phyloP scores from a whole-genome alignment of 2,797 vertebrate genomes.

The Crenichthys baileyi region DNA sequence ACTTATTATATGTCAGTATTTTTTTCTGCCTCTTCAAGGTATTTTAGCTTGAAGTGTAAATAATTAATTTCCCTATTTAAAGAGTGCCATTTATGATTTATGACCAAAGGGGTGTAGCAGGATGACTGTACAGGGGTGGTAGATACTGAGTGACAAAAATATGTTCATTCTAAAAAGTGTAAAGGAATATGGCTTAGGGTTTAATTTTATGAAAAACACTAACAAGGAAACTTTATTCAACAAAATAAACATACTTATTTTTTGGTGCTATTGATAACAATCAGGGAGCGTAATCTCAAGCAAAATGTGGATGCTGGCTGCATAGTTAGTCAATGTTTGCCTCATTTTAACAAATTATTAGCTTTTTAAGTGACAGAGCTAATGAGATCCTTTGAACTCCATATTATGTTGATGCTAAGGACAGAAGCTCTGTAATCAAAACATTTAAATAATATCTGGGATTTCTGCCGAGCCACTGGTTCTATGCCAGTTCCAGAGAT shows the following conservation, averaged over 20 bases:
- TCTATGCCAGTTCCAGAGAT: conserved; percentile 35
- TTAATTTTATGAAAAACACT: not conserved
- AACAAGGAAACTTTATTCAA: not conserved
- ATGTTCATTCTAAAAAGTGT: conserved; percentile 28
- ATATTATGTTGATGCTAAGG: not conserved
- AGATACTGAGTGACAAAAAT: conserved; percentile 61
- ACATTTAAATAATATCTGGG: conserved; percentile 14
- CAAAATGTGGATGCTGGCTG: not conserved
- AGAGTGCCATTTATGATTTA: conserved; percentile 81
- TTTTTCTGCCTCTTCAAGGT: conserved; percentile 73
- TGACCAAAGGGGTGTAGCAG: conserved; percentile 59
- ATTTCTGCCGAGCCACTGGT: conserved; percentile 18
- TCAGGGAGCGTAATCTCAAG: not conserved
- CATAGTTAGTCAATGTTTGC: not conserved
- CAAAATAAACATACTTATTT: not conserved
- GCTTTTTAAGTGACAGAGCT: not conserved
- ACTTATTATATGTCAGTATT: conserved; percentile 75
- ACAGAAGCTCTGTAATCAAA: not conserved
- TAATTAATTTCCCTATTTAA: conserved; percentile 85
- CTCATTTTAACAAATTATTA: conserved; percentile 3
- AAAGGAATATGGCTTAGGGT: not conserved
- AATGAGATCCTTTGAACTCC: conserved; percentile 1
- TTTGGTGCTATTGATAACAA: not conserved
- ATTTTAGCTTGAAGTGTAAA: conserved; percentile 82
- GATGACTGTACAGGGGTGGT: conserved; percentile 62